Conservation (phyloP, 1,140 invertebrate species). For the Rhagoletis pomonella region DNA sequence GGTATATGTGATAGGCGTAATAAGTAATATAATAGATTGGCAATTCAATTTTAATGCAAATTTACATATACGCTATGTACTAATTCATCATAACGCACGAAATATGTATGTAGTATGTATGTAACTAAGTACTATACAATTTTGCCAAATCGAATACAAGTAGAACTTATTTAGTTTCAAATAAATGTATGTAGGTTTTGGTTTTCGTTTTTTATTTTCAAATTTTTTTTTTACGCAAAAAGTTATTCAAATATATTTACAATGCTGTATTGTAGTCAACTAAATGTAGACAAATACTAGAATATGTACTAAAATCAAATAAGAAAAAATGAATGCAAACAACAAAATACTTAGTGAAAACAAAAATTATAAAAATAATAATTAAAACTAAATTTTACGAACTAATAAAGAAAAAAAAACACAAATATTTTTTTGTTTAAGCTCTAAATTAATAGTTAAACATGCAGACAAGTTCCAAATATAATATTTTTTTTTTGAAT, state of each 20-base stretch:
- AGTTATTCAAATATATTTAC: conserved; percentile 43
- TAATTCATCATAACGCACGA: not conserved
- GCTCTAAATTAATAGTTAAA: not conserved
- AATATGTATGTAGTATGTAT: conserved; percentile 19
- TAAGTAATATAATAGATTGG: conserved; percentile 12
- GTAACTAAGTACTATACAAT: not conserved
- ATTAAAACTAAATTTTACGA: conserved; percentile 39
- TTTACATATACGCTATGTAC: not conserved
- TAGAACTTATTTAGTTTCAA: not conserved
- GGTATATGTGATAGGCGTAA: conserved; percentile 36
- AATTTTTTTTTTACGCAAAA: not conserved
- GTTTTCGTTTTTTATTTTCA: not conserved
- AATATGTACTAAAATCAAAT: conserved; percentile 8
- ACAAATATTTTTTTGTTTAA: conserved; percentile 6
- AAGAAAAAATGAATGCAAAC: not conserved
- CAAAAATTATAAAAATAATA: not conserved
- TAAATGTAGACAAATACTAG: conserved; percentile 21
- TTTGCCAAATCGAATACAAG: conserved; percentile 23
- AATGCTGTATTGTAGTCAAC: conserved; percentile 30
- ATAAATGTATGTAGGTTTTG: conserved; percentile 15
- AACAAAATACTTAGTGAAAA: conserved; percentile 7
- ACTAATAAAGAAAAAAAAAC: not conserved
- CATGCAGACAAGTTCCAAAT: conserved; percentile 5
- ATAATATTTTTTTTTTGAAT: not conserved
- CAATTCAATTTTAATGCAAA: conserved; percentile 47